Base-by-base conservation (phyloP, 2,113 vertebrate genomes). In the Grallaria varia region DNA sequence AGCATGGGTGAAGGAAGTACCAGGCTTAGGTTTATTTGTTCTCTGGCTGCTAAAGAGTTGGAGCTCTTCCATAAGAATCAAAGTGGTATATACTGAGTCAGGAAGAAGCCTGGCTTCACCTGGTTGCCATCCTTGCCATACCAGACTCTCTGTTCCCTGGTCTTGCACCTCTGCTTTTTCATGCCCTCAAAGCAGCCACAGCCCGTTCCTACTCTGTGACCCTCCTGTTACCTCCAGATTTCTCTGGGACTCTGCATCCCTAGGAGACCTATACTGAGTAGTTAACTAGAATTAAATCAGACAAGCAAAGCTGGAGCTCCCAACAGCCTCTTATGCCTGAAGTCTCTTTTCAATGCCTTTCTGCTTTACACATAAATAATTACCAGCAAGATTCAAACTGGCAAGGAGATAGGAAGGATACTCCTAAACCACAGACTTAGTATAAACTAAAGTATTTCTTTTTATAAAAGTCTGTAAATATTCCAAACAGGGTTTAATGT, bases 81-180 rank as follows among this genome's bases (percentile, higher is more conserved):
- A 47, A 62, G 37, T 0, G 3, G 53, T 12, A 22, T 6, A 14
- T 1, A 28, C 16, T 2, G 23, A 72, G 52, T 4, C 31, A 9
- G n/a, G 60, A 79, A 58, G 23, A 22, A 91, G 67, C 16, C 44
- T 37, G 49, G 8, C 56, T 83, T 47, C 75, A 50, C n/a, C 20
- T 39, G 33, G 6, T 17, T 90, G 39, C 44, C 21, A 44, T n/a
- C 39, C 75, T 18, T 59, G 42, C 40, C 35, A 2, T 6, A n/a
- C 25, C 11, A 59, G 39, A 49, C 5, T 25, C 50, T 27, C 22
- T 40, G 27, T 37, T 69, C 19, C 40, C 10, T 35, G 21, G 27
- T 31, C 28, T 73, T 73, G 45, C 20, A 44, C 27, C 44, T 85
- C 71, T 60, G 24, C 27, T 39, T 75, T 63, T 40, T 44, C 40